Percentiles rank a stretch among this genome's conserved stretches.
These are phyloP conservation scores for Macrophya alboannulata DNA, from an alignment of 2,888 invertebrate species.

Conservation along the genomic window DNA sequence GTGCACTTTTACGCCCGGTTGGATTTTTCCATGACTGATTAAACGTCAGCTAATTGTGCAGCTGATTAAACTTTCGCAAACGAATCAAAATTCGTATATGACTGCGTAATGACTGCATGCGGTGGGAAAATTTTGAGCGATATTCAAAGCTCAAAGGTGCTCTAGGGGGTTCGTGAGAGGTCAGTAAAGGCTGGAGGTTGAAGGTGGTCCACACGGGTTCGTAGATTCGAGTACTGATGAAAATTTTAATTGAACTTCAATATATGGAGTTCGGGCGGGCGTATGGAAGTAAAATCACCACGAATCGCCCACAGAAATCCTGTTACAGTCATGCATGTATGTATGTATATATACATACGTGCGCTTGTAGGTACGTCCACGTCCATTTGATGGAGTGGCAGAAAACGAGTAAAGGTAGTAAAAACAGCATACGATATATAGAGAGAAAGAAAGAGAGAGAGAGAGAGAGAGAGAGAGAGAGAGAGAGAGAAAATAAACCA, in stretches of 20 bases:
- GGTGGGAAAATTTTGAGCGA: background rate
- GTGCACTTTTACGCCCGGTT: background rate
- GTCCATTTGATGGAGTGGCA: background rate
- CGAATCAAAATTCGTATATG: background rate
- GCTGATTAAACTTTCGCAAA: background rate
- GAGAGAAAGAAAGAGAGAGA: background rate
- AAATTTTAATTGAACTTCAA: constrained; percentile 8
- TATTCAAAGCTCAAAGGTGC: constrained; percentile 27
- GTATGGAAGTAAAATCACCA: background rate
- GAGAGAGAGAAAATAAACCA: background rate
- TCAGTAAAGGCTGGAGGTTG: background rate
- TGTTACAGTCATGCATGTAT: background rate
- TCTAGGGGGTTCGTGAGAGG: background rate
- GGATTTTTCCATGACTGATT: background rate
- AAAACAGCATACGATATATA: too few relatives aligned
- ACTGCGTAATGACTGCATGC: background rate
- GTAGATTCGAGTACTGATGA: background rate
- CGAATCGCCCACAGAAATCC: background rate
- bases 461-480: too few relatives aligned
- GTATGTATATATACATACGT: too few relatives aligned
- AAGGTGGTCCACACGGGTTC: background rate
- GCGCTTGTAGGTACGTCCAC: too few relatives aligned
- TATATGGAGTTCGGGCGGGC: background rate
- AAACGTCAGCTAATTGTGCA: background rate
- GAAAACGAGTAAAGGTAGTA: background rate